Conservation (phyloP, 2,888 invertebrate genomes). For the Choreutis nemorana region DNA sequence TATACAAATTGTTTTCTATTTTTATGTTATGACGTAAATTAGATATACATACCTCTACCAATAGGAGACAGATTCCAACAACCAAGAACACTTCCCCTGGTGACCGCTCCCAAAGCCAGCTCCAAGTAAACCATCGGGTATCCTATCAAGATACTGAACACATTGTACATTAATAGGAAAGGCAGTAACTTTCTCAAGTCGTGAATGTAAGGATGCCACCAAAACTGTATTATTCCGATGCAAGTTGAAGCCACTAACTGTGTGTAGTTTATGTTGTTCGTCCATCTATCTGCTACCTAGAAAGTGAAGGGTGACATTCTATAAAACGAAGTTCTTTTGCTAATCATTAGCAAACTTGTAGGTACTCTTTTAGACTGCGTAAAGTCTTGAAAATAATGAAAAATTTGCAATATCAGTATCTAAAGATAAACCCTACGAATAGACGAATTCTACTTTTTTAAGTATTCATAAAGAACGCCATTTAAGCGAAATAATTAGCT, state of each 20-base stretch:
- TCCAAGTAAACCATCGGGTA: constrained; percentile 53
- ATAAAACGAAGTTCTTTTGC: too few relatives aligned
- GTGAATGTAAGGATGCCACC: constrained; percentile 53
- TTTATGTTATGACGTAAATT: background rate
- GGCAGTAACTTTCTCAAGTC: constrained; percentile 36
- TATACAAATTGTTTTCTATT: background rate
- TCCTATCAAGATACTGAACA: constrained; percentile 42
- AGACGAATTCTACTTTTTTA: too few relatives aligned
- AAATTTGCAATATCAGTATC: too few relatives aligned
- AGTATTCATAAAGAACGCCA: too few relatives aligned
- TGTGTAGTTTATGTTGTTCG: constrained; percentile 48
- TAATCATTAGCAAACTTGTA: too few relatives aligned
- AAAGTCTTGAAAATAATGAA: too few relatives aligned
- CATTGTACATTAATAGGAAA: constrained; percentile 45
- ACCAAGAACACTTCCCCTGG: constrained; percentile 43
- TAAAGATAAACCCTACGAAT: too few relatives aligned
- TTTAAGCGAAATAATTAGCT: too few relatives aligned
- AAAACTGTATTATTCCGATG: constrained; percentile 44
- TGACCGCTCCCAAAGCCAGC: constrained; percentile 43
- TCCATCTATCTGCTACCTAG: constrained; percentile 46
- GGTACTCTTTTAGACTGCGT: too few relatives aligned
- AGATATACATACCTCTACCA: constrained; percentile 32
- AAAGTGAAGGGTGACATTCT: constrained; percentile 1
- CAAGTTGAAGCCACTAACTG: constrained; percentile 47
- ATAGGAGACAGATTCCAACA: constrained; percentile 54